Conservation (phyloP, 1,140 invertebrate genomes). For the Diachasma alloeum region DNA sequence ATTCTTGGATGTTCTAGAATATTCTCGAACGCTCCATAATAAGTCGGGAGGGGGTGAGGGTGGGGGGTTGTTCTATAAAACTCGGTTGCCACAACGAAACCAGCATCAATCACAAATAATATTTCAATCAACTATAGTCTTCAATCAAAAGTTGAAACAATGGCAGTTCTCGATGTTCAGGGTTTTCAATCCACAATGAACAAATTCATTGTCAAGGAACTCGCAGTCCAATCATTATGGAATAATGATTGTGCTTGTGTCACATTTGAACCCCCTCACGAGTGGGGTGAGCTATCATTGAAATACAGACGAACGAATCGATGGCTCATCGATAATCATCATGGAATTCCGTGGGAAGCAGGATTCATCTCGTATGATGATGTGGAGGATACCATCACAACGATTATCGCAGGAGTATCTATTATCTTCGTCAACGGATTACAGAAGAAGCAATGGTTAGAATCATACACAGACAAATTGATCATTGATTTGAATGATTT, state of each 20-base stretch:
- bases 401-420: too few relatives aligned
- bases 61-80: background rate
- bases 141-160: background rate
- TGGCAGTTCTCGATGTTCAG: background rate
- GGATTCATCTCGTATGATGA: too few relatives aligned
- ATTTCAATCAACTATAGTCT: too few relatives aligned
- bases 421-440: background rate
- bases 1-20: background rate
- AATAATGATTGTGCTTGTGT: background rate
- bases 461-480: background rate
- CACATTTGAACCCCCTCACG: background rate
- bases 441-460: background rate
- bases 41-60: too few relatives aligned
- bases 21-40: background rate
- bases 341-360: too few relatives aligned
- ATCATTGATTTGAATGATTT: too few relatives aligned
- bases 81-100: too few relatives aligned
- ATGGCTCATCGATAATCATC: too few relatives aligned
- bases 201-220: background rate
- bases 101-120: too few relatives aligned
- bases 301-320: background rate
- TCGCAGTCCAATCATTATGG: background rate
- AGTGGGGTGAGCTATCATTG: background rate
- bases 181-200: background rate
- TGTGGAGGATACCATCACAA: too few relatives aligned